phyloP scores from a whole-genome alignment of 2,888 invertebrate genomes.

The Leucozona laternaria region DNA sequence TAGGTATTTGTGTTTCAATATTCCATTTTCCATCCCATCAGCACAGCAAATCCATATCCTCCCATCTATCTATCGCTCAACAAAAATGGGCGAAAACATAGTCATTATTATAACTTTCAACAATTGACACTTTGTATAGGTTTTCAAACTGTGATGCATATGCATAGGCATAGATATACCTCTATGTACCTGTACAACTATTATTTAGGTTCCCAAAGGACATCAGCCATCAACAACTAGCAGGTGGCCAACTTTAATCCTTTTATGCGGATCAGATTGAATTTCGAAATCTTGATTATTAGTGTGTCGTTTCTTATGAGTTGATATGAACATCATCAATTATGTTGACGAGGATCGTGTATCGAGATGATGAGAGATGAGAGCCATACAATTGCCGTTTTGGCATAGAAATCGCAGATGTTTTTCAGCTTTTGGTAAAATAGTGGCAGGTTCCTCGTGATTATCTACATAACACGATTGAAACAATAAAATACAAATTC shows the following conservation, averaged over 20 bases:
- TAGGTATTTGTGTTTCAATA: constrained; percentile 34
- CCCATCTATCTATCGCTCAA: not conserved
- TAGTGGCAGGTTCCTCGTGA: too few relatives aligned
- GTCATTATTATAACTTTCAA: constrained; percentile 61
- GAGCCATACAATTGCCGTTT: not conserved
- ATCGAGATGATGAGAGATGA: not conserved
- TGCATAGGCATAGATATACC: too few relatives aligned
- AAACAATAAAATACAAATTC: too few relatives aligned
- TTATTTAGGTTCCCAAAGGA: constrained; percentile 23
- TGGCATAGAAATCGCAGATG: not conserved
- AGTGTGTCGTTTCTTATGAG: not conserved
- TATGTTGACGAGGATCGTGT: not conserved
- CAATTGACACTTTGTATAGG: constrained; percentile 48
- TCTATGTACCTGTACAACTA: not conserved
- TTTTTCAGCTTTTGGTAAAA: not conserved
- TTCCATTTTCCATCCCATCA: constrained; percentile 24
- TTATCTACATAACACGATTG: too few relatives aligned
- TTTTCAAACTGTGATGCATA: not conserved
- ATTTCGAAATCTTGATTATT: constrained; percentile 11
- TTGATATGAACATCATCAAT: not conserved
- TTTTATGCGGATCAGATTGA: constrained; percentile 52
- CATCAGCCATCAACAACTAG: constrained; percentile 23
- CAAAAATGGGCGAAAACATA: constrained; percentile 44
- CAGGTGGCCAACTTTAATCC: constrained; percentile 68
- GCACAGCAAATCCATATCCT: not conserved